Evolutionary conservation across 2,113 vertebrate species (phyloP), one percentile per base, ranked within the genome.

Genomic region (Galbula dea): DNA sequence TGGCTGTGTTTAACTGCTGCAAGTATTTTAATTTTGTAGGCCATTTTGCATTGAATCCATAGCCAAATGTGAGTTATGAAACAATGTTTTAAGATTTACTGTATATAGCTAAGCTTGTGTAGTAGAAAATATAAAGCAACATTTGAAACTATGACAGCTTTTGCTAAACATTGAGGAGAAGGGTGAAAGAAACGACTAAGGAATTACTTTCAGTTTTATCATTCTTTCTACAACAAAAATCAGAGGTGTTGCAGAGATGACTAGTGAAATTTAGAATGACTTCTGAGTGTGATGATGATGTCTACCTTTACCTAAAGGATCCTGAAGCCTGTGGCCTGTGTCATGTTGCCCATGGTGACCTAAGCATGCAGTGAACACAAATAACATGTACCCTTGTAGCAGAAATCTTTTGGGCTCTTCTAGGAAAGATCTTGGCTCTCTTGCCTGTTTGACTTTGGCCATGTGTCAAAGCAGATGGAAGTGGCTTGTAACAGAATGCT

Each of bases 391-490:
- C 16, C 11, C 24, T 76, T 51, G 63, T 39, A 32, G 30, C 46
- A 91, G 75, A 91, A 93, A 24, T 51, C 58, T 76, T 69, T 58
- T 0, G 1, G 51, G 34, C 68, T 89, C 34, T 80, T 90, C 63
- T 90, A 86, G 88, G 83, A 88, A 76, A 71, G 46, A 18, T 89
- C 67, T 93, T 91, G 91, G 92, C 85, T 85, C 34, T 76, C 59
- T 37, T 83, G 72, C 27, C 67, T 66, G 21, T 83, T 79, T 61
- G 79, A 43, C 74, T 54, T 36, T 90, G 93, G 90, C 90, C 46
- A n/a, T 8, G 23, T 71, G 63, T 94, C 90, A 91, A 80, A 48
- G 72, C 90, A 90, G 79, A 77, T 91, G 90, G 88, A 88, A 77
- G 51, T 49, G 65, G 43, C 58, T 67, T 88, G 34, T 88, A 75